Conservation (phyloP, 1,140 invertebrate species). For the Caenorhabditis remanei region DNA sequence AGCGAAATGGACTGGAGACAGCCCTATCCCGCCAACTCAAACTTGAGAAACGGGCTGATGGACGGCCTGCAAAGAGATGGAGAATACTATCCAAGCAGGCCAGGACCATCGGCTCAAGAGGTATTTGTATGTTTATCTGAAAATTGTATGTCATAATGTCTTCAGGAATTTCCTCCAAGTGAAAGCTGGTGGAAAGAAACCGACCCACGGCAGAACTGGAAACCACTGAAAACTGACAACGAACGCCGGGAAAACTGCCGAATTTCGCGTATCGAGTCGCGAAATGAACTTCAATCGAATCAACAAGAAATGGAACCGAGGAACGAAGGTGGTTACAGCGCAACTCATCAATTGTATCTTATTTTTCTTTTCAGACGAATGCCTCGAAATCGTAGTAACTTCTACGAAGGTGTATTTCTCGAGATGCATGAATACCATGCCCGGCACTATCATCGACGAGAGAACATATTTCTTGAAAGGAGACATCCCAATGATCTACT, state of each 20-base stretch:
- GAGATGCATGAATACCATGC: not conserved
- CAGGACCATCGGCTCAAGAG: not conserved
- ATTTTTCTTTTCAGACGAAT: no score
- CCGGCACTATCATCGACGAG: not conserved
- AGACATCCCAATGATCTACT: not conserved
- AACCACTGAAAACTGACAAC: not conserved
- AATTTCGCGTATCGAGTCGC: not conserved
- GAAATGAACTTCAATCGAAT: no score
- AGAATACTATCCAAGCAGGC: no score
- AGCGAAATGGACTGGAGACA: no score
- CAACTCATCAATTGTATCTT: no score
- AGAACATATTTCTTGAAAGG: not conserved
- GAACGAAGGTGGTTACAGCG: no score
- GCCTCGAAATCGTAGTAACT: no score
- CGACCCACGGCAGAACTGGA: not conserved
- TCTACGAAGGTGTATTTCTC: not conserved
- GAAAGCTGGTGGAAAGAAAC: not conserved
- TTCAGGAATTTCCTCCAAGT: not conserved
- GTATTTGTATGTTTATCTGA: not conserved
- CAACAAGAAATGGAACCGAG: no score
- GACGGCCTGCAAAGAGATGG: no score
- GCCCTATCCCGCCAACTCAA: no score
- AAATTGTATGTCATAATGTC: not conserved
- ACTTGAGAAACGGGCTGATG: no score
- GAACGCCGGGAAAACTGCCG: not conserved